phyloP scores from a whole-genome alignment of 2,888 invertebrate species.

The Teinopalpus imperialis region DNA sequence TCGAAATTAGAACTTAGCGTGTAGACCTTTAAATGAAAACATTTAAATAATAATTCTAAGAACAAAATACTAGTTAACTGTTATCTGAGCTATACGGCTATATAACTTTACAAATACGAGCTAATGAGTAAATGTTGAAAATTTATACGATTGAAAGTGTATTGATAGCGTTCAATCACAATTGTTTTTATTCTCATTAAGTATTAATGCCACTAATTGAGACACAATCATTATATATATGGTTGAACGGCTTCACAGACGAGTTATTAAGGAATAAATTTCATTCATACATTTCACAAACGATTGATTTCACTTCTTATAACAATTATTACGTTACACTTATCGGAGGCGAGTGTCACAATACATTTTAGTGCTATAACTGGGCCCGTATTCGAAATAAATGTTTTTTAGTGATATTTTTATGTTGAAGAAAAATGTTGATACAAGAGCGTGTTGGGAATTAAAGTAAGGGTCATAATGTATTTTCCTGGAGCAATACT shows the following conservation, averaged over 20 bases:
- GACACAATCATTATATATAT: conserved; percentile 39
- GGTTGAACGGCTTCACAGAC: conserved; percentile 40
- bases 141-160: too few species aligned
- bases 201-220: too few species aligned
- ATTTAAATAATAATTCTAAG: too few species aligned
- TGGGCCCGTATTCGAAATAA: conserved; percentile 4
- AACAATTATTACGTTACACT: conserved; percentile 11
- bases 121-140: too few species aligned
- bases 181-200: conserved; percentile 50
- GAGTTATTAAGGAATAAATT: conserved; percentile 35
- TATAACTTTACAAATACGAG: too few species aligned
- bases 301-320: conserved; percentile 25
- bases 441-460: not conserved
- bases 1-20: conserved; percentile 54
- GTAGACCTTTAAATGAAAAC: conserved; percentile 6
- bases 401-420: not conserved
- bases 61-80: too few species aligned
- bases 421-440: not conserved
- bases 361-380: not conserved
- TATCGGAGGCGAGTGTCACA: not conserved
- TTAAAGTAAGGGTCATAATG: too few species aligned
- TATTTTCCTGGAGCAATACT: conserved; percentile 4
- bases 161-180: too few species aligned
- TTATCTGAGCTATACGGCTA: too few species aligned
- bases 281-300: conserved; percentile 27